Conservation (phyloP, 2,797 vertebrate genomes). For the Pipistrellus pygmaeus region DNA sequence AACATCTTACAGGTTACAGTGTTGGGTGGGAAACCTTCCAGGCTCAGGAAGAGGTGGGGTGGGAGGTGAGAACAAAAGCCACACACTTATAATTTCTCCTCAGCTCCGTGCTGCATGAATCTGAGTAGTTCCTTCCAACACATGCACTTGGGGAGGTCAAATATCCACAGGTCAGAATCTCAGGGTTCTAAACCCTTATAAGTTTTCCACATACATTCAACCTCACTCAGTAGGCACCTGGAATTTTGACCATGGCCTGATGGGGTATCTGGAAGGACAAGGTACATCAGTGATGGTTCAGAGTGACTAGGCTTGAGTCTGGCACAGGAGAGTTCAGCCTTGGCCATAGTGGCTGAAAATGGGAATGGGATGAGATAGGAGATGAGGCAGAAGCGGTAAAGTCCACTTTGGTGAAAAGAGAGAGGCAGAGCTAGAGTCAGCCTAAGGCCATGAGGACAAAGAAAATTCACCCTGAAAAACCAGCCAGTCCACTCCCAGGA, state of each 20-base stretch:
- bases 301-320: neutral
- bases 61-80: neutral
- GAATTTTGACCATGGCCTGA: neutral
- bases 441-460: slow-evolving; percentile 52
- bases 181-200: neutral
- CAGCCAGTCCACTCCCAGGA: neutral
- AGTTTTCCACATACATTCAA: neutral
- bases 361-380: neutral
- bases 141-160: neutral
- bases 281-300: neutral
- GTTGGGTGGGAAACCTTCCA: neutral
- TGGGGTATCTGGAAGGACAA: neutral
- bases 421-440: neutral
- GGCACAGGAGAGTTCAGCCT: neutral
- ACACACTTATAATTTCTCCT: neutral
- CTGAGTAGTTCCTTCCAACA: neutral
- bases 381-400: neutral
- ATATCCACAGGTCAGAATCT: neutral
- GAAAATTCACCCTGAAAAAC: slow-evolving; percentile 64
- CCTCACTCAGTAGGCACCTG: neutral
- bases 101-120: neutral
- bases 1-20: neutral
- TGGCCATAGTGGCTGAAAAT: neutral
- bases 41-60: no score
- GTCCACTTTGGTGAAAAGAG: neutral